A percentile compares a stretch with the other conserved stretches of the same genome.
These are phyloP conservation scores for Girardinus metallicus DNA, from an alignment of 2,797 vertebrate species.

Conservation along the genomic window DNA sequence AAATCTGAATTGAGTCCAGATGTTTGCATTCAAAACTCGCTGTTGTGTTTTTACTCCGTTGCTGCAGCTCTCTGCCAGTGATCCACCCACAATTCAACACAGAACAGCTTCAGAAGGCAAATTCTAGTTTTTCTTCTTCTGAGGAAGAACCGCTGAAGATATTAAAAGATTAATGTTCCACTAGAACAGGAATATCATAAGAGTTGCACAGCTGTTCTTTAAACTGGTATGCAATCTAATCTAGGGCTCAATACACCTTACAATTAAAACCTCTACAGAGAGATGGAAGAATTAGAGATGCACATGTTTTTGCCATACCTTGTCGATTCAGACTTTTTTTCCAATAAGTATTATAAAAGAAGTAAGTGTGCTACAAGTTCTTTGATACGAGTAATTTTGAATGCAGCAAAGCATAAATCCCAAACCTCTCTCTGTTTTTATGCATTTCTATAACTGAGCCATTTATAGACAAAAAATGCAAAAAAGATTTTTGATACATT, in stretches of 20 bases:
- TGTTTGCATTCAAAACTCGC: neutral
- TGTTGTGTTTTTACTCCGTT: neutral
- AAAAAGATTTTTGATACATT: neutral
- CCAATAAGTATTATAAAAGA: neutral
- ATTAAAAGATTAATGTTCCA: neutral
- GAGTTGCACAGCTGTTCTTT: neutral
- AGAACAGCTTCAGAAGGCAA: neutral
- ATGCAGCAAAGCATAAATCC: neutral
- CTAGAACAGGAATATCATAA: neutral
- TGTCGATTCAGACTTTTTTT: neutral
- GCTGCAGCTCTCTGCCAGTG: neutral
- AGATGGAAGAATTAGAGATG: neutral
- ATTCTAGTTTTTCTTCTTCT: neutral
- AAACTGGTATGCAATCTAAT: neutral
- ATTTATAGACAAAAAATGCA: neutral
- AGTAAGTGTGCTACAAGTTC: neutral
- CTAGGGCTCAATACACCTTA: neutral
- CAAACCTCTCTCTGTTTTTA: neutral
- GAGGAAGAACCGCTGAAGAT: neutral
- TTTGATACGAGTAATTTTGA: neutral
- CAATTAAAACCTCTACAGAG: neutral
- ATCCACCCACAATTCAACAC: neutral
- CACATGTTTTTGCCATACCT: neutral
- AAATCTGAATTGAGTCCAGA: conserved; percentile 6
- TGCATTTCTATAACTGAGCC: neutral